Percentiles rank a stretch among this genome's conserved stretches.
Evolutionary conservation across 2,113 vertebrate species (phyloP).

Genomic region (Pleuronectes platessa): DNA sequence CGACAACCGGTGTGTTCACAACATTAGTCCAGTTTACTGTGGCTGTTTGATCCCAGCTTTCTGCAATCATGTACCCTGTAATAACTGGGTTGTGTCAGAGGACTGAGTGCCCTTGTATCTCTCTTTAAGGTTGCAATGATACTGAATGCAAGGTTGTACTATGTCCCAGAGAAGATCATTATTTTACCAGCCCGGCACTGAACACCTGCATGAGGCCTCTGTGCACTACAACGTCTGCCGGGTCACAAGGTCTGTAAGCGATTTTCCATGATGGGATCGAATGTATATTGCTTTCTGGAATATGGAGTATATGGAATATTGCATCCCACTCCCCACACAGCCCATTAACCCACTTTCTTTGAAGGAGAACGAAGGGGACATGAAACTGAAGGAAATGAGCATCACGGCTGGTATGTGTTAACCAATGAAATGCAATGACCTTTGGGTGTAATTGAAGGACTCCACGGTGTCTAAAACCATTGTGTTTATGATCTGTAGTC

Average conservation of each 20-base stretch:
- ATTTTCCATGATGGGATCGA: constrained; percentile 18
- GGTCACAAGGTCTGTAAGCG: constrained; percentile 19
- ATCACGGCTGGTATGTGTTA: constrained; percentile 1
- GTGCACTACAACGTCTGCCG: neutral
- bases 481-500: neutral
- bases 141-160: no score
- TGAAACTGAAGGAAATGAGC: constrained; percentile 3
- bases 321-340: constrained; percentile 5
- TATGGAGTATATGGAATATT: neutral
- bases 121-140: neutral
- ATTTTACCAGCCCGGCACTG: constrained; percentile 3
- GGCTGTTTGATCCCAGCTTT: no score
- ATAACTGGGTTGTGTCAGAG: no score
- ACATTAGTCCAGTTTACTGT: no score
- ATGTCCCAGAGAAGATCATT: no score
- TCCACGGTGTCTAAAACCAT: neutral
- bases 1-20: no score
- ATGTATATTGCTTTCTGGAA: constrained; percentile 9
- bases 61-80: no score
- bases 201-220: neutral
- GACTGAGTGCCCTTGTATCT: neutral
- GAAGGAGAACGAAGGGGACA: constrained; percentile 31
- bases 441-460: constrained; percentile 14
- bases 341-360: constrained; percentile 40
- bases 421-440: constrained; percentile 27